Evolutionary conservation across 2,113 vertebrate species (phyloP).

Genomic region (Dicrurus megarhynchus): DNA sequence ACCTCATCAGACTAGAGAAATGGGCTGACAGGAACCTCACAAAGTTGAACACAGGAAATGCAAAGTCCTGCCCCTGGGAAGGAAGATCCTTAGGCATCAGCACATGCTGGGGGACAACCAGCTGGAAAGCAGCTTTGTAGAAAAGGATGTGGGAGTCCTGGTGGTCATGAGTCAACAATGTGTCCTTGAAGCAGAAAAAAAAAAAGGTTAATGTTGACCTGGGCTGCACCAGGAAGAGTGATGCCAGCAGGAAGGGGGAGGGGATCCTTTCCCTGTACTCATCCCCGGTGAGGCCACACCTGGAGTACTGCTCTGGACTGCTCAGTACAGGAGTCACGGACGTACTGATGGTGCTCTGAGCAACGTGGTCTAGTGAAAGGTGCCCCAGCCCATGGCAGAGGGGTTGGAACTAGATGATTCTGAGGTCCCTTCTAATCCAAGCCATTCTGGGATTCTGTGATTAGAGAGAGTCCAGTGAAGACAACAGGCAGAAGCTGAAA

Average conservation of each 20-base stretch:
- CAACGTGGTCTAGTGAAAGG: neutral
- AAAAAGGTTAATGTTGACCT: neutral
- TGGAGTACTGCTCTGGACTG: neutral
- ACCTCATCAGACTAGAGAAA: neutral
- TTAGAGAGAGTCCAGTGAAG: neutral
- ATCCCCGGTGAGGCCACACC: neutral
- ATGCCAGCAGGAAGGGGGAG: neutral
- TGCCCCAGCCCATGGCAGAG: neutral
- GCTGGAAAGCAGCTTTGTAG: neutral
- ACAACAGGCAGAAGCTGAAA: neutral
- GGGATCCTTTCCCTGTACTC: neutral
- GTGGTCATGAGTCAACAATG: neutral
- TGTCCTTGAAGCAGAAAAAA: neutral
- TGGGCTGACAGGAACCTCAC: neutral
- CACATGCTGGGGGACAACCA: neutral
- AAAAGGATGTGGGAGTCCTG: neutral
- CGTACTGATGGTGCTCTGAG: neutral
- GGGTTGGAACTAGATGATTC: neutral
- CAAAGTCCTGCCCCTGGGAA: neutral
- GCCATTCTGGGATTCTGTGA: neutral
- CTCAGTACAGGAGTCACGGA: neutral
- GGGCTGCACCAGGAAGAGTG: neutral
- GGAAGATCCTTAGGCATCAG: neutral
- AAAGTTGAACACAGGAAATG: neutral
- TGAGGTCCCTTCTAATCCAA: neutral